A percentile compares a stretch with the other conserved stretches of the same genome.
These are phyloP conservation scores for Eurois occulta DNA, from an alignment of 2,888 invertebrate species.

Conservation along the genomic window DNA sequence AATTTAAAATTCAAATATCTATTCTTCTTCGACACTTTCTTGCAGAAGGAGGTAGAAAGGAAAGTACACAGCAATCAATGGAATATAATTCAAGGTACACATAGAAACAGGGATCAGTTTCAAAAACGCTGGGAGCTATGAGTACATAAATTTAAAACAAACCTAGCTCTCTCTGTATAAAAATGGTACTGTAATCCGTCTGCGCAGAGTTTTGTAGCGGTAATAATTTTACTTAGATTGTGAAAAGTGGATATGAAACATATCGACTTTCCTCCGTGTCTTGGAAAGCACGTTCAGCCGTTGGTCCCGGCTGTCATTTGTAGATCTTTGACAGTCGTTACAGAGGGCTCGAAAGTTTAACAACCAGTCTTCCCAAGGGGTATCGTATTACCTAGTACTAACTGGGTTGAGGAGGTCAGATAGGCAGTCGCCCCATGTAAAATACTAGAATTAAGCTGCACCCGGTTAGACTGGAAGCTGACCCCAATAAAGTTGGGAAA, in stretches of 20 bases:
- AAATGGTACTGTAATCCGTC: slow-evolving; percentile 80
- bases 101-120: slow-evolving; percentile 36
- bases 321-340: too few species aligned
- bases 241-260: slow-evolving; percentile 24
- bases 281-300: too few species aligned
- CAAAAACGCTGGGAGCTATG: slow-evolving; percentile 50
- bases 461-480: too few species aligned
- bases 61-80: slow-evolving; percentile 52
- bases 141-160: slow-evolving; percentile 71
- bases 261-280: too few species aligned
- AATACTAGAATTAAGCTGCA: too few species aligned
- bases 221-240: slow-evolving; percentile 72
- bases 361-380: too few species aligned
- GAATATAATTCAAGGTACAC: slow-evolving; percentile 40
- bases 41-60: slow-evolving; percentile 4
- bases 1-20: slow-evolving; percentile 44
- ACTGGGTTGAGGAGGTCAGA: too few species aligned
- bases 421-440: too few species aligned
- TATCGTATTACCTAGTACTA: too few species aligned
- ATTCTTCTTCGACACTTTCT: slow-evolving; percentile 27
- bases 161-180: slow-evolving; percentile 67
- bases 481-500: too few species aligned
- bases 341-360: too few species aligned
- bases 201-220: slow-evolving; percentile 69
- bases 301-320: too few species aligned